Conservation (phyloP, 2,797 vertebrate genomes). For the Sparidentex hasta region DNA sequence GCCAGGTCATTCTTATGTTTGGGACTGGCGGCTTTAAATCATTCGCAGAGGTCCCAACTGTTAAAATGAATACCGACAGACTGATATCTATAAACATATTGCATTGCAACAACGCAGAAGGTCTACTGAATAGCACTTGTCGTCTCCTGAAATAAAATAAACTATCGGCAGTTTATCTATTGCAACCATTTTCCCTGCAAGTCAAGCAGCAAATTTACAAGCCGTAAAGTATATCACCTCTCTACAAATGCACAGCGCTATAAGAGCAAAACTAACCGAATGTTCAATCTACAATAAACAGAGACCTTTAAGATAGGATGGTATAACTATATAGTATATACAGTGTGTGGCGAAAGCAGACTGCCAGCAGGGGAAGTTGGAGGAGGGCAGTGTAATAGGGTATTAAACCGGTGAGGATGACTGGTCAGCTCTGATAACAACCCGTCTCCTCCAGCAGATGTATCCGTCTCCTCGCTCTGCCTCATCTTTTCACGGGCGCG, state of each 20-base stretch:
- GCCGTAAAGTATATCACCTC: neutral
- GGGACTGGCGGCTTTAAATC: neutral
- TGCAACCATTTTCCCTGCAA: neutral
- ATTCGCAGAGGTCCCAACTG: neutral
- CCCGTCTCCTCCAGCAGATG: slow-evolving; percentile 64
- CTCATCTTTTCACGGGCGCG: slow-evolving; percentile 54
- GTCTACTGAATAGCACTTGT: neutral
- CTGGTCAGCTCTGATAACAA: slow-evolving; percentile 77
- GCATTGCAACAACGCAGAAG: neutral
- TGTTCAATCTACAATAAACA: slow-evolving; percentile 30
- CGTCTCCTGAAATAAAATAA: neutral
- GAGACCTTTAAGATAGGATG: slow-evolving; percentile 25
- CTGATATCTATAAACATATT: neutral
- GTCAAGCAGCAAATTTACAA: slow-evolving; percentile 15
- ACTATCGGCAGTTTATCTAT: neutral
- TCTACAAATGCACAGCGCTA: slow-evolving; percentile 1
- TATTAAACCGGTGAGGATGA: slow-evolving; percentile 65
- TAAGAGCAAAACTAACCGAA: slow-evolving; percentile 19
- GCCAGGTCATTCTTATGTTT: no score
- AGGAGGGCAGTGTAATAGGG: slow-evolving; percentile 49
- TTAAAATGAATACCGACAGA: neutral
- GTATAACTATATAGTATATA: slow-evolving; percentile 8
- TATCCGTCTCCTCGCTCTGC: slow-evolving; percentile 52
- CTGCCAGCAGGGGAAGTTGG: slow-evolving; percentile 23
- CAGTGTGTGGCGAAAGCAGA: slow-evolving; percentile 12